A percentile compares a stretch with the other conserved stretches of the same genome.
These are phyloP conservation scores for Isaurus tuberculatus DNA, from an alignment of 92 coral and sea anemone genomes.

Conservation along the genomic window DNA sequence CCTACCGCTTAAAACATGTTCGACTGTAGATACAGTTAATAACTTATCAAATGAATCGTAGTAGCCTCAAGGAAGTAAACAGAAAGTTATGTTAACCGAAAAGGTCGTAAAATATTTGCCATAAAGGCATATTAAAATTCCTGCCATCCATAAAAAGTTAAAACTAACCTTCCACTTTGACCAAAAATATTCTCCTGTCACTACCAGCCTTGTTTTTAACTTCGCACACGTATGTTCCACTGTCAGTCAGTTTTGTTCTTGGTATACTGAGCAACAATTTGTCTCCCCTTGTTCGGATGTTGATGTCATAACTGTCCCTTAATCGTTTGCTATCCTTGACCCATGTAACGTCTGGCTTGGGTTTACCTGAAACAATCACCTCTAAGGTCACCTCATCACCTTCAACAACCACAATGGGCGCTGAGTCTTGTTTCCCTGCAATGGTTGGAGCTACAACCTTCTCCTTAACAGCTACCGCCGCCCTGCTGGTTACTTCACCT, in stretches of 20 bases:
- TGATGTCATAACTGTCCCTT: conserved; percentile 46
- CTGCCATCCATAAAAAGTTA: too few relatives aligned
- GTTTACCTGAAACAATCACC: conserved; percentile 67
- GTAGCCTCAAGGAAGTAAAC: too few relatives aligned
- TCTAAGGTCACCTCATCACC: conserved; percentile 62
- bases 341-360: conserved; percentile 77
- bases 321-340: conserved; percentile 71
- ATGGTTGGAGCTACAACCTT: conserved; percentile 72
- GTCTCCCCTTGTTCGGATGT: conserved; percentile 56
- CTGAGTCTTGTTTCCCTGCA: conserved; percentile 59
- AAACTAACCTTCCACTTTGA: background rate
- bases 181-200: conserved; percentile 49
- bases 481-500: conserved; percentile 88
- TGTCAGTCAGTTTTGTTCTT: conserved; percentile 54
- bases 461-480: conserved; percentile 81
- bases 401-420: conserved; percentile 57
- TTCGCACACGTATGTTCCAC: conserved; percentile 78
- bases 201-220: conserved; percentile 71
- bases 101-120: too few relatives aligned
- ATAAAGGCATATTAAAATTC: too few relatives aligned
- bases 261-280: conserved; percentile 54
- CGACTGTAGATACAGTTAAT: too few relatives aligned
- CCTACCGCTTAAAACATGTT: too few relatives aligned
- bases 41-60: too few relatives aligned
- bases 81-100: too few relatives aligned